Base-by-base conservation (phyloP, 1,140 invertebrate genomes). In the Varroa destructor region DNA sequence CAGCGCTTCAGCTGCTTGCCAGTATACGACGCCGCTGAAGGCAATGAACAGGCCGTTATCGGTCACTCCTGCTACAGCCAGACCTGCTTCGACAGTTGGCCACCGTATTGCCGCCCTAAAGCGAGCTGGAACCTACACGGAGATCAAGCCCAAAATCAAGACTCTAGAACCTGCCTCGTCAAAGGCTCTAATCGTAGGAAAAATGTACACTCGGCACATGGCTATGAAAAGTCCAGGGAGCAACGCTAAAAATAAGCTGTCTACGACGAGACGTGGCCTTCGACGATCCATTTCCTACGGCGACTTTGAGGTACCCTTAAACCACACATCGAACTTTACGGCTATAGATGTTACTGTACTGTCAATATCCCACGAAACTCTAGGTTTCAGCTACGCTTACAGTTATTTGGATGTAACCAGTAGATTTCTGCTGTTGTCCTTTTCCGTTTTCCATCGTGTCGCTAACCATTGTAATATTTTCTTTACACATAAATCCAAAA, bases 141-240 rank as follows among this genome's bases (percentile, higher is more conserved):
- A 67, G 61, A 1, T 67, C 8, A 67, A 67, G 36, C 61, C 61
- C 1, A 67, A 67, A 46, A 46, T 46, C 10, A 67, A 37, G 12
- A 40, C 40, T 46, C 36, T 67, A 46, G 1, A 37, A 46, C 40
- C 61, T 1, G 12, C 61, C 2, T 46, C 40, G 12, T 36, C 40
- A 46, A 46, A 12, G 12, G 40, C 61, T 12, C 40, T 36, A 5
- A 67, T 37, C 61, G 61, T 67, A 4, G 61, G 61, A 4, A 67
- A 67, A 67, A 37, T 67, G 5, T 67, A 67, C 61, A 67, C 61
- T 8, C 61, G 61, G 40, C 61, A 67, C 12, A 67, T 67, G 61
- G 46, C 61, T 37, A 67, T 67, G 61, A 67, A 67, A 67, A 67
- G 61, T 1, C 61, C 61, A 4, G 46, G 37, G 12, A 40, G 61